Evolutionary conservation across 1,140 invertebrate species (phyloP).

Genomic region (Epicauta chinensis): DNA sequence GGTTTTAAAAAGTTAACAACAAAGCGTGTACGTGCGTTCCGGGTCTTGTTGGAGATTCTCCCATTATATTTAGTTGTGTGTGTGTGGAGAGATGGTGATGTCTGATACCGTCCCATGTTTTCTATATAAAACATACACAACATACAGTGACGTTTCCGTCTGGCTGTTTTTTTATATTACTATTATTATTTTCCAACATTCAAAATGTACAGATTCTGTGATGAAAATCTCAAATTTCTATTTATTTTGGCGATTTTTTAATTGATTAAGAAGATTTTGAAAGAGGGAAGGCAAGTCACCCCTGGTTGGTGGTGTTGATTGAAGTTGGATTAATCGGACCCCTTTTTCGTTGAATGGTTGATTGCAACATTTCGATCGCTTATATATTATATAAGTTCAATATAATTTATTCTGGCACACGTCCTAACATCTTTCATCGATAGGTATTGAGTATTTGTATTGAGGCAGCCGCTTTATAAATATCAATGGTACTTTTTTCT

Average conservation of each 20-base stretch:
- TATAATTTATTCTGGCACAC: conserved; percentile 24
- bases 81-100: conserved; percentile 23
- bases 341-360: too few relatives aligned
- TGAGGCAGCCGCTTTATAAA: conserved; percentile 23
- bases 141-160: conserved; percentile 12
- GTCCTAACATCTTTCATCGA: conserved; percentile 19
- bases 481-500: conserved; percentile 25
- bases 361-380: conserved; percentile 4
- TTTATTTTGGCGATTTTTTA: neutral
- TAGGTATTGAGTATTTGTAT: conserved; percentile 13
- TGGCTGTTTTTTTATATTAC: neutral
- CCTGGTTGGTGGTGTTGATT: too few relatives aligned
- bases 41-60: conserved; percentile 25
- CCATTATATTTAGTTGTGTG: conserved; percentile 11
- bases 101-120: conserved; percentile 21
- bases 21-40: conserved; percentile 29
- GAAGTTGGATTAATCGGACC: too few relatives aligned
- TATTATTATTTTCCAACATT: neutral
- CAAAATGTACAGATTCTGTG: neutral
- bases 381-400: conserved; percentile 14
- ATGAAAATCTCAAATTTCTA: neutral
- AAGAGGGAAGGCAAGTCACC: too few relatives aligned
- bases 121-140: conserved; percentile 5
- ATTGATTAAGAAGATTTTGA: neutral
- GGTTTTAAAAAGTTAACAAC: conserved; percentile 22